A percentile compares a stretch with the other conserved stretches of the same genome.
These are phyloP conservation scores for Parapsyche elsis DNA, from an alignment of 1,140 invertebrate genomes.

Conservation along the genomic window DNA sequence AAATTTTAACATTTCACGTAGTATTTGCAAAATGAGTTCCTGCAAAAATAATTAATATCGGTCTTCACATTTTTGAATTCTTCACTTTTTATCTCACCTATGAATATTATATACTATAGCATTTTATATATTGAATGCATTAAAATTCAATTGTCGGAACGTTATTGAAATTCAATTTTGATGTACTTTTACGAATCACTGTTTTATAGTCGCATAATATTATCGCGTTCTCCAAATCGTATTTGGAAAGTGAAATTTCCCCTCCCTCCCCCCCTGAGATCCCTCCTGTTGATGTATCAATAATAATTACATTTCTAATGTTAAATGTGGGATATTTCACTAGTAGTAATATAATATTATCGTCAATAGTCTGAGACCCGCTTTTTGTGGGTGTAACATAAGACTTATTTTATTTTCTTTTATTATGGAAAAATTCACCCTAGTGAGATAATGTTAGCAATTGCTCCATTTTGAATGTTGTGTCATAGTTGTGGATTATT, in stretches of 20 bases:
- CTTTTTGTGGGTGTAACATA: conserved; percentile 26
- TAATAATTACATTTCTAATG: neutral
- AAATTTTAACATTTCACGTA: conserved; percentile 8
- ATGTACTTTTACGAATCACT: conserved; percentile 10
- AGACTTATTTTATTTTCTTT: conserved; percentile 35
- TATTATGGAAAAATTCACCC: conserved; percentile 31
- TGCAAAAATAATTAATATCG: conserved; percentile 22
- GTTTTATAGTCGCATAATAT: neutral
- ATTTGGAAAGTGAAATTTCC: conserved; percentile 12
- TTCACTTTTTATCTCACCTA: conserved; percentile 18
- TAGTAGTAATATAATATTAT: conserved; percentile 29
- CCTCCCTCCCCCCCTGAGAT: neutral
- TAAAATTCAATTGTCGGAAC: neutral
- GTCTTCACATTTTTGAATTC: conserved; percentile 13
- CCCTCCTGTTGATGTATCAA: conserved; percentile 9
- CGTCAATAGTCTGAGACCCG: conserved; percentile 26
- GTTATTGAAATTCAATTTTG: conserved; percentile 29
- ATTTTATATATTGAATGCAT: conserved; percentile 4
- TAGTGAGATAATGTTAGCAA: conserved; percentile 36
- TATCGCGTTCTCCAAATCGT: neutral
- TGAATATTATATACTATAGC: neutral
- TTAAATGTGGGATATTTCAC: conserved; percentile 11
- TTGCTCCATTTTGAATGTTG: conserved; percentile 30
- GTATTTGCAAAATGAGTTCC: conserved; percentile 21
- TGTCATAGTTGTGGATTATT: conserved; percentile 28